A percentile compares a stretch with the other conserved stretches of the same genome.
These are phyloP conservation scores for Galleria mellonella DNA, from an alignment of 1,140 invertebrate species.

Conservation along the genomic window DNA sequence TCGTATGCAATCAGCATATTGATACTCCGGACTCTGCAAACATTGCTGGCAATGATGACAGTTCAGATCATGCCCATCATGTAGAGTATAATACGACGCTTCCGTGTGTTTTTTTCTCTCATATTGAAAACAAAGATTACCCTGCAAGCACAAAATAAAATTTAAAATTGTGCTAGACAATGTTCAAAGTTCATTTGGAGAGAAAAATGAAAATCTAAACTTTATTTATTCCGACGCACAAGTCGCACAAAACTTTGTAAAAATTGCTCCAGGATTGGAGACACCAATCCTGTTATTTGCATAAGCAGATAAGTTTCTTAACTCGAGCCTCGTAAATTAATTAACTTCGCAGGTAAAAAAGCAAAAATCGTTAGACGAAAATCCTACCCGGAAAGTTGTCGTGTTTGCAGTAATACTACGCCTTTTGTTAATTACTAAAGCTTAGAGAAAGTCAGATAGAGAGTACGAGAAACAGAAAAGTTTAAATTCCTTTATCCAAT, in stretches of 20 bases:
- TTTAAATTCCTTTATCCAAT: constrained; percentile 32
- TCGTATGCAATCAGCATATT: constrained; percentile 22
- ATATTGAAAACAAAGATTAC: constrained; percentile 49
- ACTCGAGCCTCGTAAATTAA: constrained; percentile 53
- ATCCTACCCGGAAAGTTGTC: constrained; percentile 38
- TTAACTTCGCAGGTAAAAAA: constrained; percentile 59
- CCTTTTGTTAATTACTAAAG: constrained; percentile 51
- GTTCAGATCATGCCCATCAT: constrained; percentile 11
- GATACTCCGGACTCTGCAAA: constrained; percentile 10
- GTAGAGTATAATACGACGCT: constrained; percentile 9
- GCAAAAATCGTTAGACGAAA: constrained; percentile 33
- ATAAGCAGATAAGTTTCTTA: constrained; percentile 48
- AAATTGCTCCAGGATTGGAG: constrained; percentile 3
- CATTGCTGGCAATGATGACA: constrained; percentile 2
- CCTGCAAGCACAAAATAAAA: constrained; percentile 26
- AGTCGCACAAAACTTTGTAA: neutral
- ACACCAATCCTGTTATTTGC: constrained; percentile 43
- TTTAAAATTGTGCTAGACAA: constrained; percentile 10
- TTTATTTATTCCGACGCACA: neutral
- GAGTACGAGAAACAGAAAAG: constrained; percentile 24
- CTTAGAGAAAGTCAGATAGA: constrained; percentile 10
- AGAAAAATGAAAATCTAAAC: constrained; percentile 10
- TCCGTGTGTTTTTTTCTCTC: constrained; percentile 24
- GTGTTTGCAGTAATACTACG: constrained; percentile 42
- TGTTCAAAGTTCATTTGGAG: constrained; percentile 4